A percentile compares a stretch with the other conserved stretches of the same genome.
phyloP scores from a whole-genome alignment of 2,888 invertebrate genomes.

The Branchipolynoe longqiensis region DNA sequence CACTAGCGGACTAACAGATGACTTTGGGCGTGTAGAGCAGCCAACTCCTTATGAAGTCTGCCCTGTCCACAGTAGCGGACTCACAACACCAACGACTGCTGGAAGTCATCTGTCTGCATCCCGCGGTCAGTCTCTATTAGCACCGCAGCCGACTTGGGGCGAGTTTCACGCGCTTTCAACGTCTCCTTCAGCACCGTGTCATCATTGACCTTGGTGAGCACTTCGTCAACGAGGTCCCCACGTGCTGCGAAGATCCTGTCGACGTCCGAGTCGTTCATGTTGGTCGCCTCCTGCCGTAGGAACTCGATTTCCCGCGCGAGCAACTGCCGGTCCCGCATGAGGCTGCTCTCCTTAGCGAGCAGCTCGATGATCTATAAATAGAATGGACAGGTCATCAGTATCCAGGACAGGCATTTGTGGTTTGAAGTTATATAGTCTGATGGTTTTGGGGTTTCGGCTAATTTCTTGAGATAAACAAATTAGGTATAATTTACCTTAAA shows the following conservation, averaged over 20 bases:
- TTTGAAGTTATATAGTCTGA: no score
- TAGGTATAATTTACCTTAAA: no score
- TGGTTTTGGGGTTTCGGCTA: no score
- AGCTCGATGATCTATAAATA: slow-evolving; percentile 78
- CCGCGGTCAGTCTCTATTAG: slow-evolving; percentile 45
- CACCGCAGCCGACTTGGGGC: neutral
- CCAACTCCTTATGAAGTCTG: no score
- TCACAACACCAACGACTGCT: no score
- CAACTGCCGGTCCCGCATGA: slow-evolving; percentile 77
- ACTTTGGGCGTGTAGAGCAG: no score
- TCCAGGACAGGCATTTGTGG: no score
- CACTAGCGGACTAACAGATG: no score
- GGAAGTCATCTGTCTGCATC: slow-evolving; percentile 37
- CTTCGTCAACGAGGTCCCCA: slow-evolving; percentile 50
- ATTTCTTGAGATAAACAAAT: no score
- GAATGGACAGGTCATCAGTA: no score
- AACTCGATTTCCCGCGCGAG: slow-evolving; percentile 79
- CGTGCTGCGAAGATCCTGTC: slow-evolving; percentile 54
- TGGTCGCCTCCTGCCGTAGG: slow-evolving; percentile 74
- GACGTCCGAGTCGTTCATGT: slow-evolving; percentile 15
- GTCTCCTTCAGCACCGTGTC: neutral
- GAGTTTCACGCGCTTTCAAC: no score
- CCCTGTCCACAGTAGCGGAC: no score
- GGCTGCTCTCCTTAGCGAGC: slow-evolving; percentile 73
- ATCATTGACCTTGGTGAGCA: slow-evolving; percentile 21